phyloP scores from a whole-genome alignment of 2,113 vertebrate species.

The Synodontis membranacea region DNA sequence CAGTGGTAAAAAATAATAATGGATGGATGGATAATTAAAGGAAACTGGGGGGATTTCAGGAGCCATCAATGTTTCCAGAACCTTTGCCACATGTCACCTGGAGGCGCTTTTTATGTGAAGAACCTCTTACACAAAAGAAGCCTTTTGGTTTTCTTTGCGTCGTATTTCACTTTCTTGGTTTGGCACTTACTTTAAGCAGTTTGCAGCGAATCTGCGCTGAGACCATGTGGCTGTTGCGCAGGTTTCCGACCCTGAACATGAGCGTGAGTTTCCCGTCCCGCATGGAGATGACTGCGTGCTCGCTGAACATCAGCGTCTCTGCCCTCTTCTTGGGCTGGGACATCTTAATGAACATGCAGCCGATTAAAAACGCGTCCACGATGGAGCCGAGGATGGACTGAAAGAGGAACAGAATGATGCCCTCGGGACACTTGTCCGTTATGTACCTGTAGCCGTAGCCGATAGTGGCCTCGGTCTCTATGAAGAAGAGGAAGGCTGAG shows the following conservation, averaged over 20 bases:
- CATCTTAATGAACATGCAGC: slow-evolving; percentile 99
- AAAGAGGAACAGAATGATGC: slow-evolving; percentile 97
- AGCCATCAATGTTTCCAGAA: neutral
- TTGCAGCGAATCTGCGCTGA: slow-evolving; percentile 99
- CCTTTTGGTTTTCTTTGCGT: neutral
- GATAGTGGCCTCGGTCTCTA: slow-evolving; percentile 97
- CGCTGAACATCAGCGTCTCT: slow-evolving; percentile 98
- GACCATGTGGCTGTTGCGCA: slow-evolving; percentile 99
- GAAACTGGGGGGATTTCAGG: neutral
- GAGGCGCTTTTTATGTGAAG: neutral
- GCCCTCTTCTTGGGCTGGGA: slow-evolving; percentile 98
- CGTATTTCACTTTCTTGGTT: neutral
- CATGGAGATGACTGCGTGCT: slow-evolving; percentile 95
- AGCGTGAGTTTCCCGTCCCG: slow-evolving; percentile 96
- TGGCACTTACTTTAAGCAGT: slow-evolving; percentile 90
- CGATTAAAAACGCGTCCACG: slow-evolving; percentile 96
- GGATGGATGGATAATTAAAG: too few relatives aligned
- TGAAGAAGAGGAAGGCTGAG: slow-evolving; percentile 97
- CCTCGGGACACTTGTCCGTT: slow-evolving; percentile 97
- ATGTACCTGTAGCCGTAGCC: slow-evolving; percentile 98
- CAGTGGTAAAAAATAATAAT: too few relatives aligned
- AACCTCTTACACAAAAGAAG: neutral
- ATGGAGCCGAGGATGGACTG: slow-evolving; percentile 98
- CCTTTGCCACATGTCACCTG: too few relatives aligned
- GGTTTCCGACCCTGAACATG: slow-evolving; percentile 98